phyloP scores from a whole-genome alignment of 1,140 invertebrate genomes.

The Aleiodes sp. region DNA sequence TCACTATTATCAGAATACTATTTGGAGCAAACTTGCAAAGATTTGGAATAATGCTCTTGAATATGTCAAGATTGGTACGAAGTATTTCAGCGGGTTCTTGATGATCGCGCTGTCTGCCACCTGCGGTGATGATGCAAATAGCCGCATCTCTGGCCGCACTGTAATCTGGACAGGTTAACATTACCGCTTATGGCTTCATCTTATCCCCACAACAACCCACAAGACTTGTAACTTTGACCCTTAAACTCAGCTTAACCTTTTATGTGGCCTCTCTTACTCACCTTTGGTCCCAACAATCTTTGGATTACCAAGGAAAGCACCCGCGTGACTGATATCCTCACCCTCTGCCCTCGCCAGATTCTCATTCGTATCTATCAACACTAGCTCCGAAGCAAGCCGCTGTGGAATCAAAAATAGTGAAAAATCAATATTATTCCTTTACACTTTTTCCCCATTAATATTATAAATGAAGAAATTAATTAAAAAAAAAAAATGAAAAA shows the following conservation, averaged over 20 bases:
- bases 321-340: conserved; percentile 70
- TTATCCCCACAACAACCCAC: neutral
- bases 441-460: neutral
- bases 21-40: conserved; percentile 71
- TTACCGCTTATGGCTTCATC: conserved; percentile 32
- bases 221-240: neutral
- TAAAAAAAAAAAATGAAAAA: neutral
- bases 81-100: conserved; percentile 65
- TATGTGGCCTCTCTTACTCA: conserved; percentile 32
- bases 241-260: neutral
- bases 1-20: conserved; percentile 69
- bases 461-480: neutral
- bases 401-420: conserved; percentile 38
- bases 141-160: conserved; percentile 66
- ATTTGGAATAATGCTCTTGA: conserved; percentile 68
- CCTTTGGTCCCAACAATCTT: conserved; percentile 55
- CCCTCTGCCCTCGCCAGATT: conserved; percentile 72
- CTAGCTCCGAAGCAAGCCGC: conserved; percentile 69
- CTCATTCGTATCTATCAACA: conserved; percentile 68
- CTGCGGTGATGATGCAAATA: conserved; percentile 71
- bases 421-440: neutral
- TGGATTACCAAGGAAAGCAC: conserved; percentile 64
- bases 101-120: conserved; percentile 65
- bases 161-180: conserved; percentile 62
- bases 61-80: conserved; percentile 69